Percentiles rank a stretch among this genome's conserved stretches.
These are phyloP conservation scores for Palaemon carinicauda DNA, from an alignment of 1,140 invertebrate genomes.

Conservation along the genomic window DNA sequence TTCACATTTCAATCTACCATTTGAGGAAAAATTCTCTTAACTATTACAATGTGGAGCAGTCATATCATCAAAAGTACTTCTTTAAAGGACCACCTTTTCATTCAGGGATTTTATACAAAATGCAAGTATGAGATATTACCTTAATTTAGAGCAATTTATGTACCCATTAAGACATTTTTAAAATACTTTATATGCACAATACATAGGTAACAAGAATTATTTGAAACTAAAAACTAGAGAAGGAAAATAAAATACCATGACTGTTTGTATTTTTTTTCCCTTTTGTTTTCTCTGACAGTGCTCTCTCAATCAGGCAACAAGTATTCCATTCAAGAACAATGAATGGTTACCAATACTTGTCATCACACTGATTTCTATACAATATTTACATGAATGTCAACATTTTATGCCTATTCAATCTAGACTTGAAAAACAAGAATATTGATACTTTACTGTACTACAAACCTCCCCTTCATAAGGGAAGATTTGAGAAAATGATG, in stretches of 20 bases:
- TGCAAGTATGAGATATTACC: no score
- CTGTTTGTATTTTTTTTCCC: slow-evolving; percentile 46
- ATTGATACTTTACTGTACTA: not conserved
- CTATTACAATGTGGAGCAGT: no score
- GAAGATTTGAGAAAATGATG: not conserved
- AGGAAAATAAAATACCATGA: slow-evolving; percentile 25
- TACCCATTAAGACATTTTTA: no score
- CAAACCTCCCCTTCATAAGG: not conserved
- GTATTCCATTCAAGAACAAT: slow-evolving; percentile 50
- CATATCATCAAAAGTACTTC: no score
- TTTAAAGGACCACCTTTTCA: no score
- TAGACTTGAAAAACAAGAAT: not conserved
- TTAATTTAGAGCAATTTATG: no score
- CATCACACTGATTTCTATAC: slow-evolving; percentile 47
- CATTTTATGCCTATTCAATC: slow-evolving; percentile 36
- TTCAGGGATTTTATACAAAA: no score
- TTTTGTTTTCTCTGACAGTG: slow-evolving; percentile 50
- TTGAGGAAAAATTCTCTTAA: no score
- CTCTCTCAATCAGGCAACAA: slow-evolving; percentile 52
- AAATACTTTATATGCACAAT: no score
- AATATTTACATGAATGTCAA: slow-evolving; percentile 50
- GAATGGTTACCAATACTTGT: slow-evolving; percentile 48
- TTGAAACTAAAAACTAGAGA: not conserved
- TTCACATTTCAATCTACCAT: no score
- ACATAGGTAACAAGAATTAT: no score